Base-by-base conservation (phyloP, 2,797 vertebrate species). In the Chaetodon trifasciatus region DNA sequence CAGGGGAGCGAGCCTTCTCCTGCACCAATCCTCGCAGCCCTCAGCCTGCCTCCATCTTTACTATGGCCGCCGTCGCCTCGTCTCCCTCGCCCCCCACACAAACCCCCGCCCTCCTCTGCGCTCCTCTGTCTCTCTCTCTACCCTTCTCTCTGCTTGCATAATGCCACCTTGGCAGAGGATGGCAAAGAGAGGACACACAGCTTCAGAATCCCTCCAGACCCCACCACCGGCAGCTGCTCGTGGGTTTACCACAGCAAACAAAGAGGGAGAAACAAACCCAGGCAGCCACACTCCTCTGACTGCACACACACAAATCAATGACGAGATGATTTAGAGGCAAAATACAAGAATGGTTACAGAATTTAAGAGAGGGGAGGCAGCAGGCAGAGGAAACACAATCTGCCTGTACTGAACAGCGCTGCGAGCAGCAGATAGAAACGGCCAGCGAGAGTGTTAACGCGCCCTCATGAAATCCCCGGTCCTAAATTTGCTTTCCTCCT, bases 141-240 rank as follows among this genome's bases (percentile, higher is more conserved):
- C 79, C 88, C 76, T 82, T 78, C 84, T 78, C 87, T 65, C 87
- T 75, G 90, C 93, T 95, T 95, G 93, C 95, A 94, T 96, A 95
- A 94, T 95, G 95, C 95, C 95, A 96, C 95, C 94, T 96, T 97
- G 96, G 97, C 95, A 95, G 92, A 92, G 95, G 93, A 91, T 92
- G 92, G 94, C 90, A 93, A 68, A 85, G 93, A 91, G 93, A 93
- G 92, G 92, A 93, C 90, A 84, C 93, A 88, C 93, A 90, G 94
- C 94, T 92, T 92, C 94, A 93, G 91, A 95, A 93, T 96, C 96
- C 96, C 96, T 96, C 93, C 94, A 96, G 96, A 97, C 95, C 94
- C 93, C 92, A 85, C 92, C 95, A 93, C 95, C 94, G 93, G 96
- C 97, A 97, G 97, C 97, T 97, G 97, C 94, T 96, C 93, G 61